Evolutionary conservation across 92 coral and sea anemone species (phyloP), one percentile per base, ranked within the genome.

Genomic region (Palythoa caribaeorum): DNA sequence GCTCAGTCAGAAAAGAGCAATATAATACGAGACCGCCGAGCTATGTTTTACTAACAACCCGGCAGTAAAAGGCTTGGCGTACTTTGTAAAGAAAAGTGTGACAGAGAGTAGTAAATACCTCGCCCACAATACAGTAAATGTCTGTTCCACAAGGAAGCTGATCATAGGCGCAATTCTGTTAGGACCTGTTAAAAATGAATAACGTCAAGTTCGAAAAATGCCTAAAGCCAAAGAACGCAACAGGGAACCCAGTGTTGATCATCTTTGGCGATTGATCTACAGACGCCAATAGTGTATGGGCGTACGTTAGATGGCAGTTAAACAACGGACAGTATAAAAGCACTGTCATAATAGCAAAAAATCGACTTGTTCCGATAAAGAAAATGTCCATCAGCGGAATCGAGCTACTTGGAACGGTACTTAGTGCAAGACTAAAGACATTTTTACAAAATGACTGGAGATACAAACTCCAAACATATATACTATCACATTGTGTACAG

Each of bases 211-310:
- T 90, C 81, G 57, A 63, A 20, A 66, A 94, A 88, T 88, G 96
- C 79, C 51, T 86, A 12, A 93, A 91, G 76, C 95, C 95, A 71
- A 76, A 48, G 28, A 84, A 85, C 13, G 91, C 91, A 6, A 20
- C 28, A 28, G 28, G 28, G 28, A 28, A 28, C 28, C 28, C 28
- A 28, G 28, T 28, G 28, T 28, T 28, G 6, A 55, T 91, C 2
- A 88, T 91, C 53, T 93, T 93, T 83, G 83, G 92, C 78, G 94
- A 93, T 72, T 87, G 90, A 47, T 91, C 96, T 35, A 78, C 75
- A 28, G 69, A 91, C 35, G 92, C 92, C 9, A 89, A 91, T 55
- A 94, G 91, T 19, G 76, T 94, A 16, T 93, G 94, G 83, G 96
- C 94, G 1, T 89, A 91, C 73, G 92, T 57, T 6, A 76, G 94